Conservation (phyloP, 2,888 invertebrate species). For the Hirtodrosophila histrioides region DNA sequence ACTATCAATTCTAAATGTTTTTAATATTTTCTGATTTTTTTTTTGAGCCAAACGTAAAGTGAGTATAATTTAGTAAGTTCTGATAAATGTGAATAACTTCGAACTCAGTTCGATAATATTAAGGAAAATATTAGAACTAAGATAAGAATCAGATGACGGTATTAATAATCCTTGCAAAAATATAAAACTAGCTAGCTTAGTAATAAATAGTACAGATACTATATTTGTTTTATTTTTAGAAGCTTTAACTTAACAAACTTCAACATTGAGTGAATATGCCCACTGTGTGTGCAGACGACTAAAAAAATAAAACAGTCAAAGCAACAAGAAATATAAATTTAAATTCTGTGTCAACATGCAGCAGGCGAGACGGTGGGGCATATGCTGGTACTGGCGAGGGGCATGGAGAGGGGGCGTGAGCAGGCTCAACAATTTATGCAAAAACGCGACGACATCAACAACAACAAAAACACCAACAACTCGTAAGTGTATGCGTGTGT, state of each 20-base stretch:
- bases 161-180: too few species aligned
- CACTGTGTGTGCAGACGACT: neutral
- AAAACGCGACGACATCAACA: slow-evolving; percentile 50
- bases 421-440: slow-evolving; percentile 58
- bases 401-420: slow-evolving; percentile 5
- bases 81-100: too few species aligned
- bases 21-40: too few species aligned
- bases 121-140: too few species aligned
- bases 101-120: too few species aligned
- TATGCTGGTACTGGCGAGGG: neutral
- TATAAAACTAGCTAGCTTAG: too few species aligned
- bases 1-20: too few species aligned
- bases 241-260: neutral
- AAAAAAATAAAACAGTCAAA: slow-evolving; percentile 13
- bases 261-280: neutral
- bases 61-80: too few species aligned
- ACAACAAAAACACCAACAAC: slow-evolving; percentile 24
- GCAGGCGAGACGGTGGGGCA: neutral
- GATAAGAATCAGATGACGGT: too few species aligned
- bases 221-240: neutral
- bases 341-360: slow-evolving; percentile 76
- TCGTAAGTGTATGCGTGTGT: slow-evolving; percentile 45
- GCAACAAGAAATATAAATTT: slow-evolving; percentile 63
- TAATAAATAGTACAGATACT: neutral
- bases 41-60: too few species aligned